Conservation (phyloP, 2,113 vertebrate genomes). For the Ranitomeya imitator region DNA sequence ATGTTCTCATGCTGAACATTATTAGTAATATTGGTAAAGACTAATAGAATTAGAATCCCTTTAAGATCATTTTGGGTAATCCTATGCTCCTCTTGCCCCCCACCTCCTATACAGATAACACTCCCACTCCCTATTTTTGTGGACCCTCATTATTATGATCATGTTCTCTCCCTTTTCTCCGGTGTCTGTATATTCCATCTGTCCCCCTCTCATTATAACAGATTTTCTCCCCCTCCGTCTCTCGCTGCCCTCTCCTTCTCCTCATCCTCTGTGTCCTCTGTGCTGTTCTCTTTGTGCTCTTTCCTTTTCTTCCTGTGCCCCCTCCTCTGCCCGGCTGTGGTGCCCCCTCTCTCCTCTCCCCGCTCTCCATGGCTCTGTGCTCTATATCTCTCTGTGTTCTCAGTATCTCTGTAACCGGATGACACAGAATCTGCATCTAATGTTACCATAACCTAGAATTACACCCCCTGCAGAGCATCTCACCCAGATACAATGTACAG, state of each 20-base stretch:
- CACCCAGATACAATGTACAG: not conserved
- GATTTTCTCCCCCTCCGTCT: not conserved
- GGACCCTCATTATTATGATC: not conserved
- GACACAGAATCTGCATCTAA: conserved; percentile 21
- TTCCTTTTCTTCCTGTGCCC: not conserved
- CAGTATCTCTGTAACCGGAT: conserved; percentile 27
- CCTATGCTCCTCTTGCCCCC: too few species aligned
- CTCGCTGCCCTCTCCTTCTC: not conserved
- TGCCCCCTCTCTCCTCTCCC: not conserved
- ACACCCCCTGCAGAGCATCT: not conserved
- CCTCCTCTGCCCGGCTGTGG: not conserved
- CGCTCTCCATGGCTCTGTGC: not conserved
- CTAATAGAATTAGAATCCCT: not conserved
- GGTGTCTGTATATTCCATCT: conserved; percentile 11
- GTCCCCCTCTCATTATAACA: not conserved
- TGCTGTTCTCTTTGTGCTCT: not conserved
- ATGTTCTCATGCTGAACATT: not conserved
- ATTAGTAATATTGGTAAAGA: not conserved
- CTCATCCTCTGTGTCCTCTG: not conserved
- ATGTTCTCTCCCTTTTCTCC: not conserved
- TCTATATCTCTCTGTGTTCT: conserved; percentile 11
- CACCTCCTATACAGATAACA: too few species aligned
- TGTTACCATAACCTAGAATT: conserved; percentile 45
- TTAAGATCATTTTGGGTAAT: not conserved
- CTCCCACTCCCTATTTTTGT: not conserved